Conservation (phyloP, 1,140 invertebrate genomes). For the Heliconius congener region DNA sequence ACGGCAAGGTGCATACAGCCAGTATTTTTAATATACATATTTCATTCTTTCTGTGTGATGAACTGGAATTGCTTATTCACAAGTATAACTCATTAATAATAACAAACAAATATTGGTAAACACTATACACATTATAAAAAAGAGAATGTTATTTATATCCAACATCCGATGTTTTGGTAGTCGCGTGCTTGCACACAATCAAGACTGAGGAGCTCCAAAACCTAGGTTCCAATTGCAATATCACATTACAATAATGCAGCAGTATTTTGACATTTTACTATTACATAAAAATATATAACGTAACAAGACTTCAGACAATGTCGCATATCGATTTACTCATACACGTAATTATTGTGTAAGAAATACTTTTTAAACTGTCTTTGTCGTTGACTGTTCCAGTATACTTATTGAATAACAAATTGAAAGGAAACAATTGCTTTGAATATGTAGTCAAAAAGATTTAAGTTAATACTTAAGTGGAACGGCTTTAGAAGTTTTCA, state of each 20-base stretch:
- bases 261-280: slow-evolving; percentile 33
- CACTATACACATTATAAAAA: background rate
- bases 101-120: background rate
- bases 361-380: slow-evolving; percentile 16
- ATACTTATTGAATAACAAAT: slow-evolving; percentile 45
- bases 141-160: slow-evolving; percentile 2
- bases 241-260: slow-evolving; percentile 6
- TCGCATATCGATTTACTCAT: slow-evolving; percentile 41
- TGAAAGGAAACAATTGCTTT: slow-evolving; percentile 38
- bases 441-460: slow-evolving; percentile 50
- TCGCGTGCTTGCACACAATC: background rate
- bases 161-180: slow-evolving; percentile 3
- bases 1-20: slow-evolving; percentile 11
- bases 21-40: background rate
- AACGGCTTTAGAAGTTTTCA: slow-evolving; percentile 46
- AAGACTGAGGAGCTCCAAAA: background rate
- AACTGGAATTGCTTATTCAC: background rate
- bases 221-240: background rate
- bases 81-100: background rate
- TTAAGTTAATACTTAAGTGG: slow-evolving; percentile 46
- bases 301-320: slow-evolving; percentile 39
- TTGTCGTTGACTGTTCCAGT: slow-evolving; percentile 28
- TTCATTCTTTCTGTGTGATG: background rate
- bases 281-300: slow-evolving; percentile 37
- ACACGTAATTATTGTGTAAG: slow-evolving; percentile 37